phyloP scores from a whole-genome alignment of 35 echinoderm and acorn worm species.

The Lytechinus pictus region DNA sequence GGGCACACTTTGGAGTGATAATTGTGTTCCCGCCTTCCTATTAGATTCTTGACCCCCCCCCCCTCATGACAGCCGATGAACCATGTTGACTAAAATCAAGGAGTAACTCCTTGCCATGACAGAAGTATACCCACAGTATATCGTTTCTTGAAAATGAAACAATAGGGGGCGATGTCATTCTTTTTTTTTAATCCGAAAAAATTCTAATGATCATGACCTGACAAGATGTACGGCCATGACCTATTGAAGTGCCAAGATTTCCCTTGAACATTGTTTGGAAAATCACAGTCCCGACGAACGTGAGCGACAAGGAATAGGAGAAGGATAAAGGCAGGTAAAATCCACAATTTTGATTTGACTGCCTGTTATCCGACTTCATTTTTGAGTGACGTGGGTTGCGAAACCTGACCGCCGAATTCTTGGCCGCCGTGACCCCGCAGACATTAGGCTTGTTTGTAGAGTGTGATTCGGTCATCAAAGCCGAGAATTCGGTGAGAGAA shows the following conservation, averaged over 20 bases:
- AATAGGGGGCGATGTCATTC: background rate
- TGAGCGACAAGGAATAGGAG: background rate
- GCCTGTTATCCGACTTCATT: background rate
- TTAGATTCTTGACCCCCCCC: too few relatives aligned
- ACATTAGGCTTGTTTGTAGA: constrained; percentile 45
- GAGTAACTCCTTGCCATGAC: background rate
- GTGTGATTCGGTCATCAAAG: constrained; percentile 34
- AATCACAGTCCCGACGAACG: background rate
- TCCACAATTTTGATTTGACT: constrained; percentile 14
- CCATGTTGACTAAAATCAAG: background rate
- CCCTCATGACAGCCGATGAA: background rate
- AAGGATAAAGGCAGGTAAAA: background rate
- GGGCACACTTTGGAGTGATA: too few relatives aligned
- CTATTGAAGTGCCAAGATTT: background rate
- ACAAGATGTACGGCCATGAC: background rate
- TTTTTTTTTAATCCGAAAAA: background rate
- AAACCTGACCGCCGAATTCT: constrained; percentile 21
- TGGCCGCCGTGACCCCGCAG: constrained; percentile 2
- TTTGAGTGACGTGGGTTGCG: constrained; percentile 21
- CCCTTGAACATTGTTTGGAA: background rate
- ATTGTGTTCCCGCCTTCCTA: too few relatives aligned
- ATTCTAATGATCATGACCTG: background rate
- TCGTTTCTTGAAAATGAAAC: background rate
- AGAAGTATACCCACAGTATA: too few relatives aligned
- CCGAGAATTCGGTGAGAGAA: constrained; percentile 12